Base-by-base conservation (phyloP, 2,113 vertebrate genomes). In the Puffinus mauretanicus region DNA sequence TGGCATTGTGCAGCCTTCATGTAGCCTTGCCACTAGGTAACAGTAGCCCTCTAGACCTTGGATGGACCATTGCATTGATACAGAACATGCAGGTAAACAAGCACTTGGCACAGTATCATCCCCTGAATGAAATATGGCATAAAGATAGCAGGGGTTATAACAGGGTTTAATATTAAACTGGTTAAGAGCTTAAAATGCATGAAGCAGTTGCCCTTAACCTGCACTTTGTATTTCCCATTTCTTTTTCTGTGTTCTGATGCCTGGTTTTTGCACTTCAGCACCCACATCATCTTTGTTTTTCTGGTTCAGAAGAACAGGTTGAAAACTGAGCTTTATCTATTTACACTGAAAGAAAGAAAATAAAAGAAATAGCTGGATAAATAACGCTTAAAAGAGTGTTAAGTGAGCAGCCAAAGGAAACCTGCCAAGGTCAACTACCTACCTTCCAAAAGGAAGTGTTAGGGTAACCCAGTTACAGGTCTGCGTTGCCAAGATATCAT, bases 1-100 rank as follows among this genome's bases (percentile, higher is more conserved):
- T 29, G 12, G 32, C 7, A 1, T 40, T 25, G 7, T 2, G 0
- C 7, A n/a, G 62, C 49, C 44, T 81, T 80, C 55, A 2, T 2
- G 19, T 29, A 46, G 36, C 49, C 11, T 67, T 47, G 49, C 16
- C 30, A 13, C 3, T 1, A 8, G 6, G 16, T 9, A 55, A 19
- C 16, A 29, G 10, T 2, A 57, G 54, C 36, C 24, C 62, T 79
- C 26, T 38, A 40, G 60, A 64, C 47, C 42, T 49, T 57, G 38
- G n/a, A 8, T 44, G 26, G n/a, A 40, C 18, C 11, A 10, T 5
- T 47, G 14, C 16, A 10, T 16, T 65, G 20, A 29, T 18, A 58
- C 11, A 67, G 55, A 76, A 25, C 1, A 0, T 2, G 13, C 19
- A 88, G 22, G 30, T 46, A 93, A 91, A 86, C 16, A 86, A 80